These are phyloP conservation scores for Grus americana DNA, from an alignment of 2,113 vertebrate species.

Conservation along the genomic window DNA sequence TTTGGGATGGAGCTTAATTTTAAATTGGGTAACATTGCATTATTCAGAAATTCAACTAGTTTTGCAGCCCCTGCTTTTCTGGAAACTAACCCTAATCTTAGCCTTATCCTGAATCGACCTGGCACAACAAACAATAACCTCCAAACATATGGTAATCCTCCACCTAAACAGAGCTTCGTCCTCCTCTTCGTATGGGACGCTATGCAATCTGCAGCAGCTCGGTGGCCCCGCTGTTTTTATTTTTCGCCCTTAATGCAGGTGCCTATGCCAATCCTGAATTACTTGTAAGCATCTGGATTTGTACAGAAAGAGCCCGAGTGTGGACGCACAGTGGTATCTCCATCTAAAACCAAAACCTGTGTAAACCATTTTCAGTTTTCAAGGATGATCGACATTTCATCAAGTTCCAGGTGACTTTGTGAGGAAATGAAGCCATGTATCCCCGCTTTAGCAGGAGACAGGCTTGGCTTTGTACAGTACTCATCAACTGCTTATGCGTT, in stretches of 20 bases:
- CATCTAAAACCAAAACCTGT: background rate
- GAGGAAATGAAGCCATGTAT: background rate
- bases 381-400: background rate
- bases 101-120: background rate
- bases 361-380: background rate
- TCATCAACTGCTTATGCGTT: background rate
- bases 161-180: background rate
- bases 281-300: background rate
- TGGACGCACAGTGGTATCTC: background rate
- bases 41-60: background rate
- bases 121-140: background rate
- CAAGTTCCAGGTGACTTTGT: background rate
- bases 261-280: background rate
- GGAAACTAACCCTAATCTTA: background rate
- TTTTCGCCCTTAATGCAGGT: background rate
- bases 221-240: background rate
- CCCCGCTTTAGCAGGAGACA: background rate
- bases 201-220: background rate
- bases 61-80: background rate
- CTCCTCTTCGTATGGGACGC: fast-evolving
- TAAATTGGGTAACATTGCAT: background rate
- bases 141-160: background rate
- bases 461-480: background rate
- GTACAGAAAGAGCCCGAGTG: background rate
- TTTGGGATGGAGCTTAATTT: background rate